These are phyloP conservation scores for Trachelus tabidus DNA, from an alignment of 2,888 invertebrate genomes.

Conservation along the genomic window DNA sequence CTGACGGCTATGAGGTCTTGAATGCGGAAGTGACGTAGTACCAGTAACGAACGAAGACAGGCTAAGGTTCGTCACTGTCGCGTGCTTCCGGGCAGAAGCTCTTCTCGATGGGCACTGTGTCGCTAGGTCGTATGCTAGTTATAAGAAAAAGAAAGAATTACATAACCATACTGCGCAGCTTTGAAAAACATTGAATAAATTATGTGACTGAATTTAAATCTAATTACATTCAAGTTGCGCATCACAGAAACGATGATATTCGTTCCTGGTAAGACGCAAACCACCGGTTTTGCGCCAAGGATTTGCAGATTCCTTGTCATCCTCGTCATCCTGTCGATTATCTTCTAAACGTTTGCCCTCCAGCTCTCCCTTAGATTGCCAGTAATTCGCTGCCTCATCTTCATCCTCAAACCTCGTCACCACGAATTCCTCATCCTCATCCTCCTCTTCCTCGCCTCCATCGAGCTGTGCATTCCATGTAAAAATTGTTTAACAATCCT, in stretches of 20 bases:
- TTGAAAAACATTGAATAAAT: background rate
- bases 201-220: background rate
- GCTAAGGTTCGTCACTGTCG: constrained; percentile 72
- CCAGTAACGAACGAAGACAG: constrained; percentile 68
- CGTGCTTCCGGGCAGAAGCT: constrained; percentile 77
- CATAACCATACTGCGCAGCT: background rate
- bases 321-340: constrained; percentile 51
- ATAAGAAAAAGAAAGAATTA: constrained; percentile 12
- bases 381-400: constrained; percentile 41
- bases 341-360: constrained; percentile 37
- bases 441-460: constrained; percentile 67
- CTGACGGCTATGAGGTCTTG: constrained; percentile 69
- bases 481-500: background rate
- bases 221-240: constrained; percentile 83
- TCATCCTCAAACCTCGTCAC: constrained; percentile 55
- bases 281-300: constrained; percentile 63
- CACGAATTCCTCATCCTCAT: constrained; percentile 62
- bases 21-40: constrained; percentile 78
- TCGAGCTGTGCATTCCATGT: constrained; percentile 50
- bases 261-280: constrained; percentile 74
- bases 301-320: constrained; percentile 55
- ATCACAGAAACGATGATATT: constrained; percentile 84
- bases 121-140: constrained; percentile 82
- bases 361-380: constrained; percentile 34
- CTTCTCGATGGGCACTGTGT: constrained; percentile 82